Conservation (phyloP, 2,797 vertebrate genomes). For the Hephaestus fuliginosus region DNA sequence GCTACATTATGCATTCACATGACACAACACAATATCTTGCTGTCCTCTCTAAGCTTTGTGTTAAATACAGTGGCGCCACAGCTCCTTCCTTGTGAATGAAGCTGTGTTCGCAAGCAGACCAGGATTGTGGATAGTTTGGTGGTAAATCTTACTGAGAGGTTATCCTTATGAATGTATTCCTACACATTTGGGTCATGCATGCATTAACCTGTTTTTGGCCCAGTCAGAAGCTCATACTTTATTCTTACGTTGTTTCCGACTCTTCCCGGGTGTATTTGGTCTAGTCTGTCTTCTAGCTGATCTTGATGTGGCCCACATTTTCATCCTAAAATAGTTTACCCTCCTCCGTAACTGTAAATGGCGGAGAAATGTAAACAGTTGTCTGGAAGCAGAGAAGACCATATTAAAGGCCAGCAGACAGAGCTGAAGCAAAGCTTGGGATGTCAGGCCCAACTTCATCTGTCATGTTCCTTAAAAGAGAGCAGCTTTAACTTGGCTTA, state of each 20-base stretch:
- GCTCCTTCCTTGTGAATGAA: conserved; percentile 35
- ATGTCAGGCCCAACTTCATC: neutral
- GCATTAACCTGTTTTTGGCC: conserved; percentile 69
- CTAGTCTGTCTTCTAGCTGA: conserved; percentile 68
- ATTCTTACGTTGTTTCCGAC: conserved; percentile 55
- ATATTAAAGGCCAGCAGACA: conserved; percentile 27
- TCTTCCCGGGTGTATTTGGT: conserved; percentile 56
- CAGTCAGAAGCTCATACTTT: conserved; percentile 42
- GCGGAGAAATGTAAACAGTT: conserved; percentile 75
- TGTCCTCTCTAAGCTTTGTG: conserved; percentile 34
- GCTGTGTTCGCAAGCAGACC: conserved; percentile 28
- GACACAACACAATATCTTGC: conserved; percentile 50
- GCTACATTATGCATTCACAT: conserved; percentile 67
- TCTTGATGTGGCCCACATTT: conserved; percentile 79
- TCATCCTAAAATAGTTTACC: conserved; percentile 67
- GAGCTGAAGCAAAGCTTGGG: conserved; percentile 23
- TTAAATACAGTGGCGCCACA: conserved; percentile 43
- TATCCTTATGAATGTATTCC: conserved; percentile 49
- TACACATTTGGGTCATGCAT: conserved; percentile 73
- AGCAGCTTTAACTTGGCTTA: conserved; percentile 13
- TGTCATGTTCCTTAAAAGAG: conserved; percentile 24
- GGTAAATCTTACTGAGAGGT: conserved; percentile 22
- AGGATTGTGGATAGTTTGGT: conserved; percentile 24
- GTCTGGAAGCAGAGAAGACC: conserved; percentile 46
- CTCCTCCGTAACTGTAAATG: conserved; percentile 56